Evolutionary conservation across 2,113 vertebrate genomes (phyloP).

Genomic region (Falco punctatus): DNA sequence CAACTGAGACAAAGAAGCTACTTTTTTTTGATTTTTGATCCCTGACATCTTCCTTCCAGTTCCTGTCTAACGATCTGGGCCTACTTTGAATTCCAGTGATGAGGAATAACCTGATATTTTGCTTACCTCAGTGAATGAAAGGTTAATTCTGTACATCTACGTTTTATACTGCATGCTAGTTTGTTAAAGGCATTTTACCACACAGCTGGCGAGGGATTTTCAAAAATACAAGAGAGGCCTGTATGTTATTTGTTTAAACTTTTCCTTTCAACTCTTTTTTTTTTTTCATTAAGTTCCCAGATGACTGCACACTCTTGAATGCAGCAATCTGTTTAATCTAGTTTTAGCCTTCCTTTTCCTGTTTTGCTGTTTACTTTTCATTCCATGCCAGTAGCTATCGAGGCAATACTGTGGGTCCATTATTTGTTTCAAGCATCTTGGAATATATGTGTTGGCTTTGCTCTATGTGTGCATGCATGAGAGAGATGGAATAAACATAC

Average conservation of each 20-base stretch:
- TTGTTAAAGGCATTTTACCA: slow-evolving; percentile 33
- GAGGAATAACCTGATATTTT: slow-evolving; percentile 36
- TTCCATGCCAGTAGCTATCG: slow-evolving; percentile 48
- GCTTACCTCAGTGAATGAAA: slow-evolving; percentile 25
- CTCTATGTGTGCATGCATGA: slow-evolving; percentile 1
- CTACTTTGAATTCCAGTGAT: slow-evolving; percentile 19
- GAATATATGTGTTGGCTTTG: slow-evolving; percentile 53
- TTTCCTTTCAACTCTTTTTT: slow-evolving; percentile 23
- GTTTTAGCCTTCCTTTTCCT: slow-evolving; percentile 68
- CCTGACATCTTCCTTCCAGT: background rate
- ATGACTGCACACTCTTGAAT: slow-evolving; percentile 51
- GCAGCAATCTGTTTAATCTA: slow-evolving; percentile 68
- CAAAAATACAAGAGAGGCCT: slow-evolving; percentile 45
- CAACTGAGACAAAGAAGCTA: slow-evolving; percentile 12
- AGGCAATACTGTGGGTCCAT: slow-evolving; percentile 58
- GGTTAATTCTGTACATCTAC: slow-evolving; percentile 15
- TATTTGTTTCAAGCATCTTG: slow-evolving; percentile 43
- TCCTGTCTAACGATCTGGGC: background rate
- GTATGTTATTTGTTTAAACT: slow-evolving; percentile 53
- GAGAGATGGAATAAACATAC: slow-evolving; percentile 26
- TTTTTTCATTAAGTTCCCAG: slow-evolving; percentile 40
- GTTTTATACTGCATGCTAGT: background rate
- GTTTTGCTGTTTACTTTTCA: slow-evolving; percentile 70
- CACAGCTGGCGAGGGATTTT: slow-evolving; percentile 36
- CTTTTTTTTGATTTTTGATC: background rate